Evolutionary conservation across 2,113 vertebrate genomes (phyloP), one percentile per base, ranked within the genome.

Genomic region (Felis chaus): DNA sequence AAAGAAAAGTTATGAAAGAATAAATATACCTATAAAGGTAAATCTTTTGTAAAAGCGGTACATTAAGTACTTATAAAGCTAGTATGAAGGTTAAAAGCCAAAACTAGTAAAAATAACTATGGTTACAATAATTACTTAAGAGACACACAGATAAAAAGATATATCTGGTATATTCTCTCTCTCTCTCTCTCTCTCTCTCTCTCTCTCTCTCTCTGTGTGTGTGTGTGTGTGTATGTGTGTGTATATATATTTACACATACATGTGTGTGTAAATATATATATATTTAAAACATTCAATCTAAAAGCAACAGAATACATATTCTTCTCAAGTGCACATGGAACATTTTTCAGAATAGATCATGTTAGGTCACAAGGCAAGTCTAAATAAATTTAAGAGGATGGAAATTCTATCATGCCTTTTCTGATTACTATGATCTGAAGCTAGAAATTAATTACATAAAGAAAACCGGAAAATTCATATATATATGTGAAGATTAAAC

Each of bases 221-320:
- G 6, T 45, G 41, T 45, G 41, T 45, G 7, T 45, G 1, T 45
- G 7, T 45, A 0, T 45, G 7, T 45, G 1, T 45, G 1, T 45
- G 1, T 53, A 3, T 53, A 1, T 16, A 1, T 23, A 16, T 16
- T 8, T 61, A 1, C 23, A 61, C 25, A 39, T 4, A 39, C 4
- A 39, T 39, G 4, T 39, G 4, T 39, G 4, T 39, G 4, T 39
- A 39, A 4, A 39, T 39, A 41, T 4, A 41, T 41, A 1, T 36
- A 39, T 73, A 39, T 39, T 25, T 25, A 6, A 15, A 76, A 45
- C 7, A 45, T 45, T 45, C 73, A 27, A 15, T 15, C 41, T 76
- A 45, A 76, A 45, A 29, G 13, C 15, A 31, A 29, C 27, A 29
- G 41, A 76, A 48, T 48, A 76, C 14, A 29, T 76, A 48, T 45